phyloP scores from a whole-genome alignment of 2,113 vertebrate genomes.

The Melierax canorus region DNA sequence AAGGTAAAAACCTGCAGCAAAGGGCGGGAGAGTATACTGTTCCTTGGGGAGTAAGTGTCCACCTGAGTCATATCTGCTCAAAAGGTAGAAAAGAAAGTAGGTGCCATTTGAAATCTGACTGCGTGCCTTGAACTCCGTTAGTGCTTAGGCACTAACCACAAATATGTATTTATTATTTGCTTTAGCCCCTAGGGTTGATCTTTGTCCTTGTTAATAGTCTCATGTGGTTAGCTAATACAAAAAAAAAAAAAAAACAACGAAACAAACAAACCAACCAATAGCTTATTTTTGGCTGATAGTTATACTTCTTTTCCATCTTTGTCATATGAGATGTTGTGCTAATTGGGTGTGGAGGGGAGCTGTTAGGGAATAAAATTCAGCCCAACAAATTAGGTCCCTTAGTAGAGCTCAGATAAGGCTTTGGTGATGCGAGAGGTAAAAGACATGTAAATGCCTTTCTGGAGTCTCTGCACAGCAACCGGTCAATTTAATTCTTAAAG shows the following conservation, averaged over 20 bases:
- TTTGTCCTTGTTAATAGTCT: neutral
- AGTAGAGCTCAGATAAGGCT: neutral
- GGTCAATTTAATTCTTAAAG: neutral
- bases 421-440: neutral
- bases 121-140: neutral
- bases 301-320: neutral
- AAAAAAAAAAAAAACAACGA: neutral
- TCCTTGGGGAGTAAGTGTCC: constrained; percentile 37
- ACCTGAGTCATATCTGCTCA: constrained; percentile 9
- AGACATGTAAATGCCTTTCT: neutral
- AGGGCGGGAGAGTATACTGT: neutral
- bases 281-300: neutral
- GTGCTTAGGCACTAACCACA: neutral
- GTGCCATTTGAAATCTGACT: neutral
- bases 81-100: neutral
- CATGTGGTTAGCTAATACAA: neutral
- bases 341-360: neutral
- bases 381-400: neutral
- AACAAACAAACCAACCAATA: neutral
- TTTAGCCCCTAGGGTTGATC: neutral
- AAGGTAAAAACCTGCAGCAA: constrained; percentile 70
- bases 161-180: neutral
- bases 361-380: neutral
- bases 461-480: neutral
- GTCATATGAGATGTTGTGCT: neutral